Evolutionary conservation across 2,797 vertebrate genomes (phyloP), one percentile per base, ranked within the genome.

Genomic region (Lophius americanus): DNA sequence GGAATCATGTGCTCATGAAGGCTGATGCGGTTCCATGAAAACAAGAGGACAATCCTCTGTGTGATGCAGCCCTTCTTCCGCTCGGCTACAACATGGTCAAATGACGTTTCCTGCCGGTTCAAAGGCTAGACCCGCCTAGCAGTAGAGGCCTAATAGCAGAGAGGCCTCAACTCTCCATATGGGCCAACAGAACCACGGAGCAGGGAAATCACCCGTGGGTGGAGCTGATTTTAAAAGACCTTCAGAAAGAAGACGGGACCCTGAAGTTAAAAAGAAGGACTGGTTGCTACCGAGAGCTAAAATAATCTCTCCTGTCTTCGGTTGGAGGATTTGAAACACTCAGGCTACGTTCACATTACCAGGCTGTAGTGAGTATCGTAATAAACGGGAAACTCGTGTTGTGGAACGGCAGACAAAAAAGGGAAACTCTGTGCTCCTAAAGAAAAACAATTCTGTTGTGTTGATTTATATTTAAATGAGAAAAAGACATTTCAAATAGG

Each of bases 261-360:
- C 51, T 42, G 13, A 39, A 7, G 49, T 49, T 35, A 54, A 47
- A 54, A 36, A 44, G 14, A 14, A 61, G 50, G 58, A 33, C 42
- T 37, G 52, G 48, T 33, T 60, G 63, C 53, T 56, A 3, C 23
- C 14, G 35, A 57, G 6, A 51, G 9, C 44, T 63, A 47, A 4
- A 38, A 48, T 61, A 33, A 33, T 49, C n/a, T 59, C 32, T 64
- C 6, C 53, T 64, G 73, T 86, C 80, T 91, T 91, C 90, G 90
- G 88, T 85, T 63, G 65, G 70, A 76, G 42, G 64, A 76, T 68
- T 65, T 60, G 60, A 43, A 75, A 65, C 67, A 81, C 23, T 23
- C 23, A 23, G 23, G 23, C 23, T 23, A 23, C 23, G 23, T 23
- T 23, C 23, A 23, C 23, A 23, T 23, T 23, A 23, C 23, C 23